phyloP scores from a whole-genome alignment of 2,797 vertebrate species.

The Macropus fuliginosus region DNA sequence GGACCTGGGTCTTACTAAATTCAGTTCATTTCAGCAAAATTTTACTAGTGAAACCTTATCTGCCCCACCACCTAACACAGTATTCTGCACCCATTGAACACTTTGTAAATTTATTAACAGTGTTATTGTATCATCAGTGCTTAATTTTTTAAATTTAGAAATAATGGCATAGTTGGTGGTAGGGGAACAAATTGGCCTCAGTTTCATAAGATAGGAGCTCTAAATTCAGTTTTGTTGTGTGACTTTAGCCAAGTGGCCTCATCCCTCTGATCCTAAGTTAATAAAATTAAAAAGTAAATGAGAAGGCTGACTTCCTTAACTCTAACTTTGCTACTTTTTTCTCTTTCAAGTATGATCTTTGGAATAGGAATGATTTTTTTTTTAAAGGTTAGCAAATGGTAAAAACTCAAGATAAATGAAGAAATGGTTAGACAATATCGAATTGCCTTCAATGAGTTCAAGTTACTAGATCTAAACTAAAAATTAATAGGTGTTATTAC shows the following conservation, averaged over 20 bases:
- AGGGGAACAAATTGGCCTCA: not conserved
- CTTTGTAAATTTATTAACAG: not conserved
- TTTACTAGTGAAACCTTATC: not conserved
- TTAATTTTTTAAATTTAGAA: not conserved
- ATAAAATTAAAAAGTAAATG: not conserved
- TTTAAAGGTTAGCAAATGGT: not conserved
- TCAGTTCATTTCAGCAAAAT: not conserved
- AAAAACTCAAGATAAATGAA: not conserved
- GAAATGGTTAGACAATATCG: not conserved
- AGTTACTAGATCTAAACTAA: not conserved
- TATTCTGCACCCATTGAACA: not conserved
- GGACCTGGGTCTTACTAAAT: not conserved
- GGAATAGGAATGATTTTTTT: not conserved
- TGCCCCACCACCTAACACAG: not conserved
- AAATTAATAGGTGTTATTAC: not conserved
- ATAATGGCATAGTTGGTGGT: not conserved
- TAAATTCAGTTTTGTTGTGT: not conserved
- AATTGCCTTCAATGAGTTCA: not conserved
- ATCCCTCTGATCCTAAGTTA: not conserved
- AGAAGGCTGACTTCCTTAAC: not conserved
- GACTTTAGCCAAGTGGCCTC: not conserved
- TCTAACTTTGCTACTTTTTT: not conserved
- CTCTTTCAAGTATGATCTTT: not conserved
- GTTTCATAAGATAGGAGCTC: not conserved
- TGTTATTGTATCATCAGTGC: not conserved